A percentile compares a stretch with the other conserved stretches of the same genome.
Evolutionary conservation across 2,888 invertebrate species (phyloP).

Genomic region (Eugnorisma glareosa): DNA sequence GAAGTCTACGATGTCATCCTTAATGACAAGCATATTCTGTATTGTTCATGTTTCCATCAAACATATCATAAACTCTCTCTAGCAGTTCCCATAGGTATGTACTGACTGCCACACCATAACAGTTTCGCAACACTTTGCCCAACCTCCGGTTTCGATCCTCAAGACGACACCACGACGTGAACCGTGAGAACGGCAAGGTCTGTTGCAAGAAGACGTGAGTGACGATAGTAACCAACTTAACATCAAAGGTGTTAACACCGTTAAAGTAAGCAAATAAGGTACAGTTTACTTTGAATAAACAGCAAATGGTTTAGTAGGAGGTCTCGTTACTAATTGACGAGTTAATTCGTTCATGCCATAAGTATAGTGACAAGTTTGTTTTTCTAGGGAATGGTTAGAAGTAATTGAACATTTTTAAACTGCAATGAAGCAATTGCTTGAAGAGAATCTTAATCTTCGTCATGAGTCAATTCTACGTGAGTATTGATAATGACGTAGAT

Average conservation of each 20-base stretch:
- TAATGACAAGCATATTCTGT: neutral
- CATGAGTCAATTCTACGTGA: slow-evolving; percentile 17
- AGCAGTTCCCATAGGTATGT: slow-evolving; percentile 31
- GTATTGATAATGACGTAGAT: slow-evolving; percentile 28
- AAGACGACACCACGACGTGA: slow-evolving; percentile 75
- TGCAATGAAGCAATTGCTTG: slow-evolving; percentile 43
- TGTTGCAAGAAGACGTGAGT: slow-evolving; percentile 77
- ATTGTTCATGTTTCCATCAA: neutral
- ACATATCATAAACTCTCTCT: neutral
- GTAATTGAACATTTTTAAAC: slow-evolving; percentile 13
- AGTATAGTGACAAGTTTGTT: slow-evolving; percentile 43
- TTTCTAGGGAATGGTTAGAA: slow-evolving; percentile 39
- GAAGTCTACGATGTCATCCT: slow-evolving; percentile 4
- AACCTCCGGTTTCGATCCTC: slow-evolving; percentile 81
- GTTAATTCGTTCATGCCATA: slow-evolving; percentile 65
- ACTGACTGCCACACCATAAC: slow-evolving; percentile 48
- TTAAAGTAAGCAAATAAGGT: slow-evolving; percentile 57
- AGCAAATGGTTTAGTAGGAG: slow-evolving; percentile 38
- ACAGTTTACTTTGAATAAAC: slow-evolving; percentile 49
- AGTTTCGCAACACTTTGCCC: slow-evolving; percentile 79
- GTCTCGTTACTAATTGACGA: slow-evolving; percentile 67
- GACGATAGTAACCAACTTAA: slow-evolving; percentile 54
- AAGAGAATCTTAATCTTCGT: slow-evolving; percentile 20
- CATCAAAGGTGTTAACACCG: slow-evolving; percentile 34
- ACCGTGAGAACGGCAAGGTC: slow-evolving; percentile 81